Evolutionary conservation across 2,797 vertebrate species (phyloP).

Genomic region (Varecia variegata): DNA sequence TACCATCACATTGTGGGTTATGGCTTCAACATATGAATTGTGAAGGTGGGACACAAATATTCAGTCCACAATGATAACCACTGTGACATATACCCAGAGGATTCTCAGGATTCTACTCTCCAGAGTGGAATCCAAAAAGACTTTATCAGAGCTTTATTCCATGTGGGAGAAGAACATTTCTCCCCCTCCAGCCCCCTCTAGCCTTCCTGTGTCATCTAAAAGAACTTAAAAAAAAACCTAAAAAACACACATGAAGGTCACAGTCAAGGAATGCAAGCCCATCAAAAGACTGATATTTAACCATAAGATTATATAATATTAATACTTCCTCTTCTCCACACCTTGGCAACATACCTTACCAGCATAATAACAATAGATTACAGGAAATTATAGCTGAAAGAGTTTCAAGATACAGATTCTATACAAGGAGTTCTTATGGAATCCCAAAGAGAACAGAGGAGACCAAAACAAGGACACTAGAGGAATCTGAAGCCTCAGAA

Average conservation of each 20-base stretch:
- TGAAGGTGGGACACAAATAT: background rate
- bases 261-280: background rate
- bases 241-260: background rate
- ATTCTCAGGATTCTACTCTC: background rate
- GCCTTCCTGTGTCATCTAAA: background rate
- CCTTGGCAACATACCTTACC: background rate
- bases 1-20: background rate
- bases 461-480: too few relatives aligned
- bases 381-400: background rate
- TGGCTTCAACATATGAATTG: background rate
- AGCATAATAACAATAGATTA: background rate
- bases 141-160: background rate
- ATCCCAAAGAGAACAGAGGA: background rate
- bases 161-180: background rate
- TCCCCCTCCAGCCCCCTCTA: background rate
- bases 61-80: background rate
- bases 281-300: background rate
- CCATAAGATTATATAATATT: background rate
- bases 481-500: background rate
- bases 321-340: background rate
- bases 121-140: background rate
- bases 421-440: background rate
- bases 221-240: background rate
- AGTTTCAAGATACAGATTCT: background rate
- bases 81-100: background rate